Conservation (phyloP, 2,797 vertebrate genomes). For the Arremon brunneinucha region DNA sequence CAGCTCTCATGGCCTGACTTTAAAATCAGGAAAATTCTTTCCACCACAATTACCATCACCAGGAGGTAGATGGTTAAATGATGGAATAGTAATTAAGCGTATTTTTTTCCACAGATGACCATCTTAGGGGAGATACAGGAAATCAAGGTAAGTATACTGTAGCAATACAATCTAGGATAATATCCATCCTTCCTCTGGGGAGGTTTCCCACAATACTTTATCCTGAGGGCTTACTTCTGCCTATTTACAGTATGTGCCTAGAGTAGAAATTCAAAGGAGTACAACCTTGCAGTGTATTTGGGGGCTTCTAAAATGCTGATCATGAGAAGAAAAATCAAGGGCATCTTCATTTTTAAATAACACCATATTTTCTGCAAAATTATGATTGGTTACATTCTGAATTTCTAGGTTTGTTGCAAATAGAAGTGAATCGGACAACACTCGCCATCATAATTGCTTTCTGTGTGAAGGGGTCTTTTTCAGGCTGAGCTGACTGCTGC, state of each 20-base stretch:
- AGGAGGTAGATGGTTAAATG: not conserved
- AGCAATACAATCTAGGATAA: not conserved
- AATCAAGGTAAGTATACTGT: not conserved
- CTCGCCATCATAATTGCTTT: slow-evolving; percentile 67
- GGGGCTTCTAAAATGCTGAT: not conserved
- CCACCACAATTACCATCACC: not conserved
- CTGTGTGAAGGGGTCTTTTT: slow-evolving; percentile 56
- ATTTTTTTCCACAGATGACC: not conserved
- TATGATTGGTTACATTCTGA: slow-evolving; percentile 54
- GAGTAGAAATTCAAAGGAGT: not conserved
- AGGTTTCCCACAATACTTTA: not conserved
- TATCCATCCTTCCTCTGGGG: not conserved
- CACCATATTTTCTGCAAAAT: slow-evolving; percentile 16
- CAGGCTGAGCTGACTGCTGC: slow-evolving; percentile 60
- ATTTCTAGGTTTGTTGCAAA: slow-evolving; percentile 62
- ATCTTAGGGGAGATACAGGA: not conserved
- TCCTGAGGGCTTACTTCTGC: not conserved
- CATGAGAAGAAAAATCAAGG: not conserved
- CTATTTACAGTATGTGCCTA: not conserved
- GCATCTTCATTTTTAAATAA: not conserved
- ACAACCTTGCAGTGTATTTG: not conserved
- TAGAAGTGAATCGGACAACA: slow-evolving; percentile 49
- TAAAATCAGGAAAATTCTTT: not conserved
- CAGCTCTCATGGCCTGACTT: not conserved
- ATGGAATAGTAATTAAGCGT: not conserved